Percentiles rank a stretch among this genome's conserved stretches.
Evolutionary conservation across 2,113 vertebrate genomes (phyloP).

Genomic region (Pavo muticus): DNA sequence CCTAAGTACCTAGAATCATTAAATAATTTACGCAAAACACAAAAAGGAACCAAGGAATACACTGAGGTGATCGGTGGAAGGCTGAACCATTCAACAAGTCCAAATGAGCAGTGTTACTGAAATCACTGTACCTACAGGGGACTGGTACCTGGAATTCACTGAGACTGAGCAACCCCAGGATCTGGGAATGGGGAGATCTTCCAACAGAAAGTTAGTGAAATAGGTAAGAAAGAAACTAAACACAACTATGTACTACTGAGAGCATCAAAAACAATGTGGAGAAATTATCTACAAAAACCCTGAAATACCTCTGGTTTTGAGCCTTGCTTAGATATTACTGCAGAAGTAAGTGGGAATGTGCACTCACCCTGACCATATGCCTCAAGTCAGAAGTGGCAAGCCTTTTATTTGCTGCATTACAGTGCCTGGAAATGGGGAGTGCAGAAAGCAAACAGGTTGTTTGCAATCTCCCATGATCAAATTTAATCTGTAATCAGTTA

Average conservation of each 20-base stretch:
- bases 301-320: not conserved
- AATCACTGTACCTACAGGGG: not conserved
- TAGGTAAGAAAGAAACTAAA: not conserved
- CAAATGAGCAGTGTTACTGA: not conserved
- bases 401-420: not conserved
- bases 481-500: not conserved
- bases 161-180: not conserved
- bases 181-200: not conserved
- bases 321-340: not conserved
- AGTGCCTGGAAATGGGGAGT: not conserved
- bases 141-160: not conserved
- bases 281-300: not conserved
- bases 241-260: not conserved
- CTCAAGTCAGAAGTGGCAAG: not conserved
- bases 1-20: not conserved
- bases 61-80: not conserved
- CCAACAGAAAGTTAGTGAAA: not conserved
- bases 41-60: not conserved
- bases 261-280: not conserved
- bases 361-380: not conserved
- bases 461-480: not conserved
- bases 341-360: not conserved
- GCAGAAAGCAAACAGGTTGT: not conserved
- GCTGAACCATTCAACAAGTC: not conserved
- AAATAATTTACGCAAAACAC: not conserved